phyloP scores from a whole-genome alignment of 35 echinoderm and acorn worm genomes.

The Hemicentrotus pulcherrimus region DNA sequence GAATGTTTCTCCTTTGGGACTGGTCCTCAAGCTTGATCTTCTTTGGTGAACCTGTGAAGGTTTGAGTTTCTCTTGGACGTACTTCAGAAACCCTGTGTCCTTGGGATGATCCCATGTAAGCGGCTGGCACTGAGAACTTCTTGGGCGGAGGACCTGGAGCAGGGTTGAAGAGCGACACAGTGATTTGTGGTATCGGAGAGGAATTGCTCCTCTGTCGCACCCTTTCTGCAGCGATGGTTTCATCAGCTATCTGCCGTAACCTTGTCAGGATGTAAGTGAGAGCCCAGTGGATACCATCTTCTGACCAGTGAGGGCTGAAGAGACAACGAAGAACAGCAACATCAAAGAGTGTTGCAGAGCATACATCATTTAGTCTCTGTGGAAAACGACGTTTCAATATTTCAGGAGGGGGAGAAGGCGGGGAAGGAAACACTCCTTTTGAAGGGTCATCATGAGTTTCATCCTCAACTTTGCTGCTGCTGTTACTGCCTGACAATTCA shows the following conservation, averaged over 20 bases:
- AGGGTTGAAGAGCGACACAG: conserved; percentile 87
- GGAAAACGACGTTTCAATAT: conserved; percentile 52
- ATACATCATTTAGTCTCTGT: conserved; percentile 80
- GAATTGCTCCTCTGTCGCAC: conserved; percentile 94
- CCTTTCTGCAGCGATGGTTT: conserved; percentile 80
- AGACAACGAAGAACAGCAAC: conserved; percentile 95
- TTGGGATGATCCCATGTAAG: conserved; percentile 54
- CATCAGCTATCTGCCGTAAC: conserved; percentile 84
- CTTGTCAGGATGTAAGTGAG: conserved; percentile 84
- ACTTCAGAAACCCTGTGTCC: conserved; percentile 41
- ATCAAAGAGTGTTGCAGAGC: conserved; percentile 94
- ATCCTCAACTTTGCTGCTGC: conserved; percentile 28
- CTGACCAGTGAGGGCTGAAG: conserved; percentile 92
- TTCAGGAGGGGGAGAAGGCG: conserved; percentile 34
- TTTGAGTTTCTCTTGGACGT: conserved; percentile 44
- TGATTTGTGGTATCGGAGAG: conserved; percentile 91
- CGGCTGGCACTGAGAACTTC: conserved; percentile 84
- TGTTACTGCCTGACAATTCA: conserved; percentile 17
- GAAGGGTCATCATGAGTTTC: background rate
- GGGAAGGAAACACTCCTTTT: background rate
- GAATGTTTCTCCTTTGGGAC: conserved; percentile 49
- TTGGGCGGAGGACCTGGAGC: conserved; percentile 81
- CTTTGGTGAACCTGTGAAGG: conserved; percentile 69
- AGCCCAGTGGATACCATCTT: conserved; percentile 96
- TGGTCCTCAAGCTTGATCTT: conserved; percentile 75